These are phyloP conservation scores for Harpalus rubripes DNA, from an alignment of 2,888 invertebrate genomes.

Conservation along the genomic window DNA sequence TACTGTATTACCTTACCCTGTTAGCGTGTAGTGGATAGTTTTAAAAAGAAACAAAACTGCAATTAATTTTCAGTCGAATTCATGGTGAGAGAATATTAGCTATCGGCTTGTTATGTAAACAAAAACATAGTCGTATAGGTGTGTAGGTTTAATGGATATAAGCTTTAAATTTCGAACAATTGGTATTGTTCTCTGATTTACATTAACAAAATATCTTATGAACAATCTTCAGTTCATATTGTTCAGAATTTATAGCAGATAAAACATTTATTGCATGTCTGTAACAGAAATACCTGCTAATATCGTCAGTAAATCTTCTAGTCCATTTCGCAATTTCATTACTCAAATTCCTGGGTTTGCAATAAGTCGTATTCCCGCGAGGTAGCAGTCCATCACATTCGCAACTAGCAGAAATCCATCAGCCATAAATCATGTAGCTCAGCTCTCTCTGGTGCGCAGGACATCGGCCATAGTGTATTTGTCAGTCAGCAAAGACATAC, in stretches of 20 bases:
- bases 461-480: too few species aligned
- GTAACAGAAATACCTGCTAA: conserved; percentile 5
- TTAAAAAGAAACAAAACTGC: too few species aligned
- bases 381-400: conserved; percentile 21
- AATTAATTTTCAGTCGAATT: too few species aligned
- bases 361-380: conserved; percentile 28
- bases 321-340: conserved; percentile 38
- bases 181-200: background rate
- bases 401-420: conserved; percentile 25
- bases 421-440: conserved; percentile 23
- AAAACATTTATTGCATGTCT: background rate
- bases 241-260: background rate
- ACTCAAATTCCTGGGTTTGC: conserved; percentile 18
- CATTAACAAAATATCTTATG: too few species aligned
- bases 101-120: too few species aligned
- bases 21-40: too few species aligned
- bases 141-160: too few species aligned
- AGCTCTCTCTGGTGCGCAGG: background rate
- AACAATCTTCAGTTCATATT: background rate
- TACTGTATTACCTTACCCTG: too few species aligned
- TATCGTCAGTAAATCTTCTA: conserved; percentile 21
- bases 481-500: too few species aligned
- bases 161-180: too few species aligned
- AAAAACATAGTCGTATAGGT: too few species aligned
- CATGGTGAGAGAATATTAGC: too few species aligned